These are phyloP conservation scores for Calameuta pallipes DNA, from an alignment of 2,888 invertebrate genomes.

Conservation along the genomic window DNA sequence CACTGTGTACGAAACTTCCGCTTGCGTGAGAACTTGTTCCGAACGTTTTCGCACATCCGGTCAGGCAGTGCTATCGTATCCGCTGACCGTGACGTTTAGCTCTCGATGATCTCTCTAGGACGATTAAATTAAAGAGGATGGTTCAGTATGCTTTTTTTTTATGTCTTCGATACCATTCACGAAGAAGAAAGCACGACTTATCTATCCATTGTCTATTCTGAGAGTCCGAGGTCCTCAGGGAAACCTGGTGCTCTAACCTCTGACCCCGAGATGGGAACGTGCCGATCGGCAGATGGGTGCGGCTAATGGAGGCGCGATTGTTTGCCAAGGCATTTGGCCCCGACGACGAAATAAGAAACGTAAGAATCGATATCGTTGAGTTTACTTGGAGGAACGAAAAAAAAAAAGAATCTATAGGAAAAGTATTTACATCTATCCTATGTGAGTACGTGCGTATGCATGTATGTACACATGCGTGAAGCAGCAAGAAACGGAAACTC, in stretches of 20 bases:
- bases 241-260: neutral
- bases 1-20: neutral
- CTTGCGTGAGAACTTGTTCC: constrained; percentile 11
- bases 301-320: neutral
- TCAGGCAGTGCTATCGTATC: constrained; percentile 38
- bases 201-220: neutral
- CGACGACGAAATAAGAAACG: neutral
- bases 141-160: neutral
- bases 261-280: neutral
- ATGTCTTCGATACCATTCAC: neutral
- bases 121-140: neutral
- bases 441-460: neutral
- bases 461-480: neutral
- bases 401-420: neutral
- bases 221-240: neutral
- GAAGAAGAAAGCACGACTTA: neutral
- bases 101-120: neutral
- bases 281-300: neutral
- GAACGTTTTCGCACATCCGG: constrained; percentile 41
- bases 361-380: neutral
- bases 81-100: constrained; percentile 18
- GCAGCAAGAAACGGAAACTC: neutral
- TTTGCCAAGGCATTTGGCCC: neutral
- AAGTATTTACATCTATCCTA: too few relatives aligned
- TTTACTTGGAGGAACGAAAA: neutral